These are phyloP conservation scores for Zaprionus lachaisei DNA, from an alignment of 1,140 invertebrate genomes.

Conservation along the genomic window DNA sequence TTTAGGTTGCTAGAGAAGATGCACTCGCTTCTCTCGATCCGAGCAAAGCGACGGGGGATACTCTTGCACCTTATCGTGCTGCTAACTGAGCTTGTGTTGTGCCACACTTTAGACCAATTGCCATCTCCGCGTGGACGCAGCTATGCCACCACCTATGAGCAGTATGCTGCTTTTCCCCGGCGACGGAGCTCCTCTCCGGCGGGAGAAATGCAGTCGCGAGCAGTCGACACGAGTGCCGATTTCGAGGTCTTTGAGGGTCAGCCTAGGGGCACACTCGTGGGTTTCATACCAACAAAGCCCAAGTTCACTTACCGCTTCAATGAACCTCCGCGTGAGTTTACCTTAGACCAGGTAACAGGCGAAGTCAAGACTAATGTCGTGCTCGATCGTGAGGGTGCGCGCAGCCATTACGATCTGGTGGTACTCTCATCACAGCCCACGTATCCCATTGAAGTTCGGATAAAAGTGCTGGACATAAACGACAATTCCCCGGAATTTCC, in stretches of 20 bases:
- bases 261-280: conserved; percentile 92
- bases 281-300: conserved; percentile 92
- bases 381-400: conserved; percentile 92
- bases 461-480: conserved; percentile 94
- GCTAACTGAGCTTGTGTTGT: conserved; percentile 21
- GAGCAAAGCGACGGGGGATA: conserved; percentile 23
- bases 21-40: conserved; percentile 32
- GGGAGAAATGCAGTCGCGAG: conserved; percentile 92
- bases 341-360: conserved; percentile 91
- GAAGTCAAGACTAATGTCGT: conserved; percentile 92
- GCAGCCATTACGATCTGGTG: conserved; percentile 94
- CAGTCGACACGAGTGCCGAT: conserved; percentile 93
- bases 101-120: conserved; percentile 41
- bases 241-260: conserved; percentile 94
- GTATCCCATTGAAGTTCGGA: conserved; percentile 96
- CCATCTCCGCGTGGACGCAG: conserved; percentile 63
- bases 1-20: conserved; percentile 44
- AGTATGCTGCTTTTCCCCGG: conserved; percentile 75
- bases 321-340: conserved; percentile 93
- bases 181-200: conserved; percentile 71
- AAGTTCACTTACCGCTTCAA: conserved; percentile 96
- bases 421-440: conserved; percentile 96
- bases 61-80: conserved; percentile 46
- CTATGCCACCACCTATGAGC: conserved; percentile 74
- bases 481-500: conserved; percentile 96